Base-by-base conservation (phyloP, 2,797 vertebrate genomes). In the Hypotaenidia okinawae region DNA sequence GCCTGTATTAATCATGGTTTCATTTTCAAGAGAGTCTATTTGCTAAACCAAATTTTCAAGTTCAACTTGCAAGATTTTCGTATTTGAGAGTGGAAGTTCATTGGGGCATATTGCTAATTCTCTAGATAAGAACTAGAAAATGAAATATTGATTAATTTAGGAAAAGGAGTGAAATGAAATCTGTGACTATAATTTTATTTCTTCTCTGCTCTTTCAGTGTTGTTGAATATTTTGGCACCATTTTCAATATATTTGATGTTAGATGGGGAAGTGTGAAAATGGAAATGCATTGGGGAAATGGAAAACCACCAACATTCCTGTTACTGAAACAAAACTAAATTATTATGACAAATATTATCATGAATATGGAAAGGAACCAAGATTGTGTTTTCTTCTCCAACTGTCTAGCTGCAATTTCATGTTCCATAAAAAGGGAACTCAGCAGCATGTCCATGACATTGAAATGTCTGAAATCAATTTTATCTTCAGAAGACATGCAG, bases 291-390 rank as follows among this genome's bases (percentile, higher is more conserved):
- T 16, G 25, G n/a, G 76, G 88, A 87, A 94, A 90, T 83, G 83
- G 82, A 96, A 91, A 88, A 95, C 33, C 78, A 87, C 58, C 70
- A 84, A 88, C 75, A 72, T 88, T 90, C 63, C 80, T 52, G 43
- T 91, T 90, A 86, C 92, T 91, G 89, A 89, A 94, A 94, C 86
- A 95, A 94, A 95, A 87, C 76, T 72, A 89, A 96, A 95, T 97
- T 95, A 94, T 94, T 90, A 87, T 94, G 76, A 94, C 69, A 96
- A 97, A 96, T 96, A 76, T 79, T 93, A 74, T 84, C 87, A 94
- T 83, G 80, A 91, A 93, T 96, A 96, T 89, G 91, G 94, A 96
- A 95, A 92, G n/a, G 37, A 80, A 93, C 33, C 14, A 63, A 96
- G 67, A 84, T 28, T 87, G 62, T 66, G 32, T 83, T 93, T 91